phyloP scores from a whole-genome alignment of 2,888 invertebrate species.

The Hydraecia micacea region DNA sequence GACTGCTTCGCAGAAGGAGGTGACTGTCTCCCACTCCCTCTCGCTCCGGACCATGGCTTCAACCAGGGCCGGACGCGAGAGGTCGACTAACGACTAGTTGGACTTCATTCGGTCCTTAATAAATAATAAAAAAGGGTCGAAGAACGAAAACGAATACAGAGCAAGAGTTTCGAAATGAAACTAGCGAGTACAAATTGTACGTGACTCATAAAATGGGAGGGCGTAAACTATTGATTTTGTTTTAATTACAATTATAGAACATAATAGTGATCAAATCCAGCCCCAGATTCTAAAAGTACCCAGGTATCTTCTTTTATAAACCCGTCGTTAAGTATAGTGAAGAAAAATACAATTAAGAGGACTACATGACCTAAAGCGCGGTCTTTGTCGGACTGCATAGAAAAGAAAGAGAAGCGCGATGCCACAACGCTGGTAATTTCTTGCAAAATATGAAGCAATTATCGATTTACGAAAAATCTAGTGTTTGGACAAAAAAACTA shows the following conservation, averaged over 20 bases:
- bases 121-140: constrained; percentile 31
- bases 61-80: too few relatives aligned
- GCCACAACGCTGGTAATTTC: too few relatives aligned
- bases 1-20: too few relatives aligned
- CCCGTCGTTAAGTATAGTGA: background rate
- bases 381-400: too few relatives aligned
- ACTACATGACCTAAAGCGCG: too few relatives aligned
- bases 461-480: too few relatives aligned
- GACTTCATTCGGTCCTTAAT: constrained; percentile 16
- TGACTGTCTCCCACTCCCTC: too few relatives aligned
- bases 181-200: background rate
- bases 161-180: constrained; percentile 14
- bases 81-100: constrained; percentile 16
- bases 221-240: constrained; percentile 12
- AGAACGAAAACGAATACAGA: constrained; percentile 31
- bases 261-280: background rate
- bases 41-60: too few relatives aligned
- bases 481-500: too few relatives aligned
- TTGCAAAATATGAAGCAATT: too few relatives aligned
- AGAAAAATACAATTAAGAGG: too few relatives aligned
- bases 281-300: background rate
- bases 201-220: constrained; percentile 33
- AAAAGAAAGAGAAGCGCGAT: too few relatives aligned
- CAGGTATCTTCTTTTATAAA: background rate
- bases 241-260: background rate